Evolutionary conservation across 2,797 vertebrate genomes (phyloP).

Genomic region (Chelon labrosus): DNA sequence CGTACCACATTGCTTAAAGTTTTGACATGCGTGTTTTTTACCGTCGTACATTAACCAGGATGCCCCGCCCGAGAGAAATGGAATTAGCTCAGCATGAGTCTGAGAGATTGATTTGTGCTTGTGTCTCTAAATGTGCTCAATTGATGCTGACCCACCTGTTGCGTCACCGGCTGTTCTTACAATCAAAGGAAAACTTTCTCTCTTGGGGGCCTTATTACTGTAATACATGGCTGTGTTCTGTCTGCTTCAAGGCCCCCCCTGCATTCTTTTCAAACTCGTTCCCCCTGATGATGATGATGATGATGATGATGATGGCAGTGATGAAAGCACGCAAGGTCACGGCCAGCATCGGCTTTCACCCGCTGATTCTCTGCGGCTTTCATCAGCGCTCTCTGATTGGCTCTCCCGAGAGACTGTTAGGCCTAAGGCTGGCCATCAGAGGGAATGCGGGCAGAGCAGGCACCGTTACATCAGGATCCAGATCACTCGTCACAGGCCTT

Average conservation of each 20-base stretch:
- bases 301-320: slow-evolving; percentile 40
- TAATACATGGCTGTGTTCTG: neutral
- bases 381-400: slow-evolving; percentile 65
- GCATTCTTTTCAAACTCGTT: slow-evolving; percentile 10
- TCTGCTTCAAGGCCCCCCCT: slow-evolving; percentile 1
- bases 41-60: slow-evolving; percentile 2
- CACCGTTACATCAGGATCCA: neutral
- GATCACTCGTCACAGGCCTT: too few relatives aligned
- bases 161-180: neutral
- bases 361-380: slow-evolving; percentile 61
- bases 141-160: slow-evolving; percentile 12
- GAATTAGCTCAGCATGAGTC: neutral
- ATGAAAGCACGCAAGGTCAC: slow-evolving; percentile 56
- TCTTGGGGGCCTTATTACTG: slow-evolving; percentile 2
- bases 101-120: neutral
- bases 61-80: neutral
- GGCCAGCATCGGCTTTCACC: slow-evolving; percentile 37
- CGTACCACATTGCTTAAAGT: too few relatives aligned
- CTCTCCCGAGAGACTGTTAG: slow-evolving; percentile 36
- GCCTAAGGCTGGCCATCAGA: slow-evolving; percentile 51
- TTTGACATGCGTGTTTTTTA: too few relatives aligned
- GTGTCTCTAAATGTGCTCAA: neutral
- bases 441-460: slow-evolving; percentile 3
- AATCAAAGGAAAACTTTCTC: slow-evolving; percentile 2
- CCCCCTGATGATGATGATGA: slow-evolving; percentile 28